Evolutionary conservation across 2,888 invertebrate species (phyloP), one percentile per base, ranked within the genome.

Genomic region (Lamellibrachia satsuma): DNA sequence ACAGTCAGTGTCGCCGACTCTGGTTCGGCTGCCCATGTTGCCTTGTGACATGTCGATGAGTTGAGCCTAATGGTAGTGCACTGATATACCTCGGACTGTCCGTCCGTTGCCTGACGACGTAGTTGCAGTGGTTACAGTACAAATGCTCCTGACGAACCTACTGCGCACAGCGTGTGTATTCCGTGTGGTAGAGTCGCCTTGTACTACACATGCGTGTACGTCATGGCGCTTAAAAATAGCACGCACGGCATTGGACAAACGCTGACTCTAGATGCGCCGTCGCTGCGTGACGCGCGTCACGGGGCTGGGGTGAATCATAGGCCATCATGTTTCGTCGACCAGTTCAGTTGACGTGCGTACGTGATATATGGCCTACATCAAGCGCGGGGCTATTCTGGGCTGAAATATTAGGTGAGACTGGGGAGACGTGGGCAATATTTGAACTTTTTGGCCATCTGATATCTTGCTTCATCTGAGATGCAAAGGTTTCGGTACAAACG

Each of bases 61-160:
- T 75, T 22, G 22, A 15, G 15, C 6, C 3, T n/a, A 75, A n/a
- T 75, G 75, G 22, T 75, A 6, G 75, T n/a, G 75, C 75, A n/a
- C 22, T 22, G 22, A 22, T 75, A 75, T 75, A 75, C 75, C 75
- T 6, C 75, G 22, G n/a, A 39, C 39, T 39, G 75, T 75, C n/a
- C 75, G n/a, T 75, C 15, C 75, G 75, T 75, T 75, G 75, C 75
- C 75, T 15, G 75, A 75, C 75, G 75, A 75, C 75, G 75, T n/a
- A 75, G 22, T 55, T 75, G 75, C 22, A 6, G 75, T 75, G 75
- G 15, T 75, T 75, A 75, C 22, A 3, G 75, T n/a, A 22, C 4
- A 4, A 75, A 75, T 75, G 75, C 75, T 22, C 22, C 22, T 22
- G 15, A 75, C 75, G 75, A 15, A n/a, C n/a, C 15, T 11, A 22